A percentile compares a stretch with the other conserved stretches of the same genome.
Evolutionary conservation across 1,140 invertebrate species (phyloP).

Genomic region (Cecropterus lyciades): DNA sequence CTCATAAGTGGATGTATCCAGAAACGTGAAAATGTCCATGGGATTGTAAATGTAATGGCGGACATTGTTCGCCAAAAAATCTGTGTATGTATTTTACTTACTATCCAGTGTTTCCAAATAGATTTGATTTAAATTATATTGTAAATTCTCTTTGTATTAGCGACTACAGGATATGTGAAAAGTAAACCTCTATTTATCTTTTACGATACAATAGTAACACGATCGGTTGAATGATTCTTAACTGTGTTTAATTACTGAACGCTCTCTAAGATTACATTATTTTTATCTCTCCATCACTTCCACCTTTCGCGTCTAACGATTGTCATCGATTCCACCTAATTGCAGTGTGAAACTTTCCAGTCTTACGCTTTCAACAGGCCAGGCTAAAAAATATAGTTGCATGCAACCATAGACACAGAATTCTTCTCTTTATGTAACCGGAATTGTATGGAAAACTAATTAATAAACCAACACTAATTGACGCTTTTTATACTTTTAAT

Average conservation of each 20-base stretch:
- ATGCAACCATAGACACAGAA: constrained; percentile 28
- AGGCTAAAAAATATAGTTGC: constrained; percentile 38
- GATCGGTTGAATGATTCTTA: constrained; percentile 10
- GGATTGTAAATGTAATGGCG: no score
- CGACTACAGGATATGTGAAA: no score
- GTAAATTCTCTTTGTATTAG: no score
- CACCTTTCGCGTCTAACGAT: constrained; percentile 40
- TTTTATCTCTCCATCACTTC: constrained; percentile 39
- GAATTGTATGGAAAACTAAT: no score
- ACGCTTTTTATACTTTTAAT: no score
- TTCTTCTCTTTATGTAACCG: background rate
- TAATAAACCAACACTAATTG: no score
- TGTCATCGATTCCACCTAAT: constrained; percentile 50
- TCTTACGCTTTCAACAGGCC: constrained; percentile 33
- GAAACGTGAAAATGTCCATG: no score
- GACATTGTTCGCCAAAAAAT: no score
- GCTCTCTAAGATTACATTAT: constrained; percentile 18
- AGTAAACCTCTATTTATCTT: background rate
- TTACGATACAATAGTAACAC: background rate
- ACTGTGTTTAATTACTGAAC: constrained; percentile 24
- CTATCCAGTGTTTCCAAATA: no score
- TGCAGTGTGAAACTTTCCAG: constrained; percentile 54
- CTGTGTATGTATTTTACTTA: no score
- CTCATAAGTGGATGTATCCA: no score
- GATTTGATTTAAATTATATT: no score